Evolutionary conservation across 2,888 invertebrate species (phyloP), one percentile per base, ranked within the genome.

Genomic region (Anticlea derivata): DNA sequence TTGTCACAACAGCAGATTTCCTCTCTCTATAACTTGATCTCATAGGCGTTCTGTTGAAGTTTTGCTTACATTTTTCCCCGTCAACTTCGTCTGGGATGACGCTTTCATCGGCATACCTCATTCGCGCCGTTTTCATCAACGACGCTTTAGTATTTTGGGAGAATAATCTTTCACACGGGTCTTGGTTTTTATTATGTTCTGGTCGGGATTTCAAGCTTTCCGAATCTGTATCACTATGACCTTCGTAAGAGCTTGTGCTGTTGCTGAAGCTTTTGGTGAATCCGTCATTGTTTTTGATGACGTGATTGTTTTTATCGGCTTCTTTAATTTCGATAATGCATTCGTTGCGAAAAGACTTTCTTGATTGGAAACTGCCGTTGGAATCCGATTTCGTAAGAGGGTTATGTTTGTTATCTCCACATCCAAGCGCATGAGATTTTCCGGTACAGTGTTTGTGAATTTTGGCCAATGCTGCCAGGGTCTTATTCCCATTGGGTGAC

Each of bases 391-490:
- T 91, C 7, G 81, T 76, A 7, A 92, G 78, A 38, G 81, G 78
- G 62, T 86, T 80, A 47, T 85, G 82, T 61, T 85, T 83, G 40
- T 90, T 83, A 62, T 93, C 93, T 2, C 83, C 80, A 65, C 93
- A 93, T 38, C 95, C 95, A 63, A 94, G 93, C 7, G 95, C 96
- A 73, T 96, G 96, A 0, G 94, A 93, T 69, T 94, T 93, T 22
- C 96, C 96, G 23, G 93, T 94, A 76, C 96, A 96, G 44, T 93
- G 93, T 66, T 93, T 93, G 75, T 96, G 96, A 52, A 92, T 92
- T 70, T 92, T 92, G 62, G 91, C 91, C 55, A 92, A 78, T 40
- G 91, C 91, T 49, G 90, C 91, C 51, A 91, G 84, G 11, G 85
- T 92, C 64, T 92, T 92, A 45, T 89, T 91, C 11, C 87, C 84